phyloP scores from a whole-genome alignment of 2,797 vertebrate genomes.

The Mus spretus region DNA sequence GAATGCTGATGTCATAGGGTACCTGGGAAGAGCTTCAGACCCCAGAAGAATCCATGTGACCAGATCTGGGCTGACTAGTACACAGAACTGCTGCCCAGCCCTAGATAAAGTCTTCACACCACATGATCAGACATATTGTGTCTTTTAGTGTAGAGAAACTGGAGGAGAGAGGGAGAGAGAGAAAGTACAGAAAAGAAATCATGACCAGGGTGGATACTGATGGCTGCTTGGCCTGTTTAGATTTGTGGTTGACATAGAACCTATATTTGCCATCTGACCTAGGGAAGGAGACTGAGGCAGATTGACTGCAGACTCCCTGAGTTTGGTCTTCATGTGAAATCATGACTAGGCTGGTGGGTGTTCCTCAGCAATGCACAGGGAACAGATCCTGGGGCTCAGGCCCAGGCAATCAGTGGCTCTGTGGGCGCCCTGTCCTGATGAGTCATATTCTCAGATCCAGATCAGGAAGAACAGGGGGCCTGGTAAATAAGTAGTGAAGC shows the following conservation, averaged over 20 bases:
- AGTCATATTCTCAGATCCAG: not conserved
- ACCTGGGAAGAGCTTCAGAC: not conserved
- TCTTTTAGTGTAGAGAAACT: constrained; percentile 21
- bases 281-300: not conserved
- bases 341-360: not conserved
- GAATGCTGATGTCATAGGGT: not conserved
- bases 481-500: not conserved
- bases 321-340: not conserved
- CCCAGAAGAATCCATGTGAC: not conserved
- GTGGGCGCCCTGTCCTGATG: not conserved
- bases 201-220: too few relatives aligned
- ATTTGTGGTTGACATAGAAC: not conserved
- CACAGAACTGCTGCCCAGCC: not conserved
- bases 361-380: not conserved
- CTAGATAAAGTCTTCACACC: not conserved
- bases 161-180: not conserved
- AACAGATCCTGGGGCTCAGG: not conserved
- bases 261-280: not conserved
- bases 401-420: not conserved
- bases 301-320: not conserved
- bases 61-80: not conserved
- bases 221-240: not conserved
- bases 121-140: not conserved
- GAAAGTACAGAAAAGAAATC: not conserved
- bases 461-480: not conserved